Evolutionary conservation across 2,797 vertebrate species (phyloP).

Genomic region (Esox masquinongy): DNA sequence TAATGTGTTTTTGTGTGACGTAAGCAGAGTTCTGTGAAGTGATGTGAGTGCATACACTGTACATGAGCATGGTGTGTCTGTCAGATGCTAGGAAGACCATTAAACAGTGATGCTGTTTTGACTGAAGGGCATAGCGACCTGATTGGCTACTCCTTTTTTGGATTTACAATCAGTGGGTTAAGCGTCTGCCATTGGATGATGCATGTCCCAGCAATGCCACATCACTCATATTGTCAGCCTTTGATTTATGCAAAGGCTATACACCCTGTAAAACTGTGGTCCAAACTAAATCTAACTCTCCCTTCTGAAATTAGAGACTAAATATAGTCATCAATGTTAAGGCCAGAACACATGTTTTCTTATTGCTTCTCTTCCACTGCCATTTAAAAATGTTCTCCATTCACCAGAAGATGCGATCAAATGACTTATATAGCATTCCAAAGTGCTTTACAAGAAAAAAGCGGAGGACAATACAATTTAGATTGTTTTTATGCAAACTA

Average conservation of each 20-base stretch:
- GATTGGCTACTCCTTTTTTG: constrained; percentile 37
- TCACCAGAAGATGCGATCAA: not conserved
- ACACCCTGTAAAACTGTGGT: constrained; percentile 34
- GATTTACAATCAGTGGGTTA: constrained; percentile 52
- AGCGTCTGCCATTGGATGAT: constrained; percentile 58
- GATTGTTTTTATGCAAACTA: no score
- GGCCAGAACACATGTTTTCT: not conserved
- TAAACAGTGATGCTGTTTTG: constrained; percentile 7
- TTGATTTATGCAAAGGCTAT: constrained; percentile 47
- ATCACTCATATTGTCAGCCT: constrained; percentile 57
- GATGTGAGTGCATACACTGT: not conserved
- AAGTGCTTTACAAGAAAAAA: no score
- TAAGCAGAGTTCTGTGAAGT: not conserved
- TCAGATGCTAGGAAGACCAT: not conserved
- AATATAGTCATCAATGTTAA: not conserved
- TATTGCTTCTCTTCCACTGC: not conserved
- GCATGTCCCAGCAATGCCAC: constrained; percentile 39
- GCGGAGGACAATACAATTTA: no score
- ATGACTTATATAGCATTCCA: not conserved
- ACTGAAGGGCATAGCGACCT: constrained; percentile 29
- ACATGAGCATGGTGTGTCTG: not conserved
- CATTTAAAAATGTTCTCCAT: not conserved
- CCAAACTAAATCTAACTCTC: constrained; percentile 44
- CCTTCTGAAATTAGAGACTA: constrained; percentile 12
- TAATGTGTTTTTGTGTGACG: not conserved